Conservation (phyloP, 2,888 invertebrate genomes). For the Troides oblongomaculatus region DNA sequence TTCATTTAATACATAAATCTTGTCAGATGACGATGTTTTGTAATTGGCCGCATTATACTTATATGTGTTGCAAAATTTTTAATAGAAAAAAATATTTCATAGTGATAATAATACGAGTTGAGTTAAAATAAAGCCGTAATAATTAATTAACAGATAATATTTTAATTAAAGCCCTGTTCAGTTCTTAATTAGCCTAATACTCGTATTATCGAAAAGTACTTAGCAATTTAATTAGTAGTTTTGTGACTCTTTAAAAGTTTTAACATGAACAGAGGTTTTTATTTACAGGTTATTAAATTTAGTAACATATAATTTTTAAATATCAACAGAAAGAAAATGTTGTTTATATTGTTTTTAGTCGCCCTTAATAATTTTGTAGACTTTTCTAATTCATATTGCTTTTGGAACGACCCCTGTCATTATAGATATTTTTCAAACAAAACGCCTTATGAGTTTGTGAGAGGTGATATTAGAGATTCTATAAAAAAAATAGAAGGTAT, state of each 20-base stretch:
- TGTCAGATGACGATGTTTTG: too few species aligned
- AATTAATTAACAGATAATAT: not conserved
- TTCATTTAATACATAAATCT: too few species aligned
- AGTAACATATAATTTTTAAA: too few species aligned
- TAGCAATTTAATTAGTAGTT: not conserved
- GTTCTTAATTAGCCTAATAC: not conserved
- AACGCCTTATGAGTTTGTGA: slow-evolving; percentile 29
- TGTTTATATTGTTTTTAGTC: not conserved
- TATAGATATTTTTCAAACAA: slow-evolving; percentile 31
- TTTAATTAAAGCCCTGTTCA: not conserved
- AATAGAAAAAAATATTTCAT: too few species aligned
- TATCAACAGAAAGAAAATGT: too few species aligned
- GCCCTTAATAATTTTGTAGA: not conserved
- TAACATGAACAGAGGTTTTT: not conserved
- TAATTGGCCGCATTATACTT: too few species aligned
- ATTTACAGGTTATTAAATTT: not conserved
- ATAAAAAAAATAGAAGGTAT: slow-evolving; percentile 15
- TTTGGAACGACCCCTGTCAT: slow-evolving; percentile 26
- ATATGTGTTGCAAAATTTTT: too few species aligned
- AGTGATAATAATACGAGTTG: too few species aligned
- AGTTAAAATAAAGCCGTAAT: too few species aligned
- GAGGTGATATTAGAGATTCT: slow-evolving; percentile 29
- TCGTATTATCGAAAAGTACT: not conserved
- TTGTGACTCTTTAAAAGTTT: not conserved
- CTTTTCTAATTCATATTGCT: slow-evolving; percentile 9